Evolutionary conservation across 1,140 invertebrate genomes (phyloP).

Genomic region (Ostrea edulis): DNA sequence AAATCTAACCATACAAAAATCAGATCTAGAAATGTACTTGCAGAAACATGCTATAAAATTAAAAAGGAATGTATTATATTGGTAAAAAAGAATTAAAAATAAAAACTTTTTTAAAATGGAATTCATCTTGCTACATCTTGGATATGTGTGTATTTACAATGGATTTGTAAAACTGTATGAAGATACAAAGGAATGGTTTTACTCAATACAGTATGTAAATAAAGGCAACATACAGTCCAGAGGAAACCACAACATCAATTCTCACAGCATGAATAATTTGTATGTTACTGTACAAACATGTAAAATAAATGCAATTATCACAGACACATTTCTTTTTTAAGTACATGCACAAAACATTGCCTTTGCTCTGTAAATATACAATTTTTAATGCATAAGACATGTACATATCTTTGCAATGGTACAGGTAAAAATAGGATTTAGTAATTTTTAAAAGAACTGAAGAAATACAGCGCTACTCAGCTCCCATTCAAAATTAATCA

Average conservation of each 20-base stretch:
- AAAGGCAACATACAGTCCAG: neutral
- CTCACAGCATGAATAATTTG: neutral
- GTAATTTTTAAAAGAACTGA: no score
- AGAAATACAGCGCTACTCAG: no score
- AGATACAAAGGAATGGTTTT: no score
- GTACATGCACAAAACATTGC: neutral
- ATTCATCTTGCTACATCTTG: no score
- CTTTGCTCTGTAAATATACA: neutral
- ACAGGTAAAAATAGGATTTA: no score
- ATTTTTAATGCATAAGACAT: neutral
- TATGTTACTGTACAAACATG: neutral
- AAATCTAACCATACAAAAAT: neutral
- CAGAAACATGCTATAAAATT: neutral
- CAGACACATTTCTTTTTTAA: neutral
- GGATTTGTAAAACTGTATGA: no score
- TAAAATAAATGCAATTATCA: slow-evolving; percentile 23
- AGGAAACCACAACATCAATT: neutral
- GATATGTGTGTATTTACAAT: no score
- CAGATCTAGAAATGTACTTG: slow-evolving; percentile 1
- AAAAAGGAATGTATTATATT: neutral
- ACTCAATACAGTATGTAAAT: no score
- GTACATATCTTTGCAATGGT: neutral
- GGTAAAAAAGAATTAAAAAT: no score
- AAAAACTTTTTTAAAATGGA: no score
- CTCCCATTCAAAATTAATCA: no score